Evolutionary conservation across 2,113 vertebrate genomes (phyloP).

Genomic region (Malurus cyaneus): DNA sequence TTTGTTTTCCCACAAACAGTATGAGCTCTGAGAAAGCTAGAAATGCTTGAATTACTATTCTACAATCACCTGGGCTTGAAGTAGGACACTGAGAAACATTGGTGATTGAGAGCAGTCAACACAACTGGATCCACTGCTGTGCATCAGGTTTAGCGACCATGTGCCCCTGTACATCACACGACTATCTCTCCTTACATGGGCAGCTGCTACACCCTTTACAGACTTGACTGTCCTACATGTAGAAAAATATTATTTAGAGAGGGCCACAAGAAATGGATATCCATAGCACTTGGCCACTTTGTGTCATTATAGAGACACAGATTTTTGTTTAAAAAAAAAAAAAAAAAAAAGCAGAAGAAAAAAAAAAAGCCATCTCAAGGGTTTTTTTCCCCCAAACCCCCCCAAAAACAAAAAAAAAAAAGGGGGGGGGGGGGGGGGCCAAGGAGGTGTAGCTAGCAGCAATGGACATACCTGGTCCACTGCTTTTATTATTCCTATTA

Average conservation of each 20-base stretch:
- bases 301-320: neutral
- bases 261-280: neutral
- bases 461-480: neutral
- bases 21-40: neutral
- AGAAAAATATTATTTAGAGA: neutral
- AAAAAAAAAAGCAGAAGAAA: neutral
- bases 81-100: neutral
- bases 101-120: neutral
- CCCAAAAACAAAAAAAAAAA: too few species aligned
- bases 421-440: too few species aligned
- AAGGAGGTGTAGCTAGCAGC: fast-evolving
- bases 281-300: neutral
- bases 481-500: neutral
- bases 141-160: neutral
- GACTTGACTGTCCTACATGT: fast-evolving
- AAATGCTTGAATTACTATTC: neutral
- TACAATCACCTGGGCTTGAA: neutral
- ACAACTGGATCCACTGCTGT: neutral
- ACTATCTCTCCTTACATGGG: neutral
- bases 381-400: too few species aligned
- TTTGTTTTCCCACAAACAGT: neutral
- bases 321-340: neutral
- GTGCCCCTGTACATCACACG: neutral
- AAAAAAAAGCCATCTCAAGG: neutral
- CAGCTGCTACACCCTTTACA: neutral